These are phyloP conservation scores for Tonatia bakeri DNA, from an alignment of 2,113 vertebrate genomes.

Conservation along the genomic window DNA sequence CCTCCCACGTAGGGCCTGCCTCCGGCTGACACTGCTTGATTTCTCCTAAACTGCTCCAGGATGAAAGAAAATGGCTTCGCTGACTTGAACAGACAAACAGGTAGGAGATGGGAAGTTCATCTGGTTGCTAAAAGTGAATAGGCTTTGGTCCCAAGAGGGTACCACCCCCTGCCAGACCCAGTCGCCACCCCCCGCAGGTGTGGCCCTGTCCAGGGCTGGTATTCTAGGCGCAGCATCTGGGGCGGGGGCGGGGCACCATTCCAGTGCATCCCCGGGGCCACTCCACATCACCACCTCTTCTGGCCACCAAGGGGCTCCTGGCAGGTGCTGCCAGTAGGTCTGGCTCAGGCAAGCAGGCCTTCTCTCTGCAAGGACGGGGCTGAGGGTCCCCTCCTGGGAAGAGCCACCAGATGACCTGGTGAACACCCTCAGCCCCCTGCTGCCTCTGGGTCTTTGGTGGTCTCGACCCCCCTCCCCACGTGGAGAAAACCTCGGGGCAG, in stretches of 20 bases:
- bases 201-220: too few species aligned
- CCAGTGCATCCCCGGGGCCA: neutral
- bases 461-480: neutral
- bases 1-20: neutral
- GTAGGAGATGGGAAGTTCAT: neutral
- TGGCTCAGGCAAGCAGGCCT: neutral
- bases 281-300: neutral
- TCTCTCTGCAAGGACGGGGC: neutral
- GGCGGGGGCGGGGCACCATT: neutral
- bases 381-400: too few species aligned
- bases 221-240: neutral
- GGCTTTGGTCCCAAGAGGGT: neutral
- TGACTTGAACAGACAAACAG: neutral
- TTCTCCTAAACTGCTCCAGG: neutral
- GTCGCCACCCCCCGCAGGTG: rapidly evolving
- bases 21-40: neutral
- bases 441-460: neutral
- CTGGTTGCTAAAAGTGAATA: neutral
- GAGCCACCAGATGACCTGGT: neutral
- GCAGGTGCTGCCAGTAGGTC: neutral
- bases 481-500: rapidly evolving
- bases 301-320: neutral
- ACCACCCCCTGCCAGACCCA: rapidly evolving
- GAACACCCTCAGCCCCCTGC: rapidly evolving
- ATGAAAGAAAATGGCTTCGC: neutral